These are phyloP conservation scores for Hymenopus coronatus DNA, from an alignment of 2,888 invertebrate genomes.

Conservation along the genomic window DNA sequence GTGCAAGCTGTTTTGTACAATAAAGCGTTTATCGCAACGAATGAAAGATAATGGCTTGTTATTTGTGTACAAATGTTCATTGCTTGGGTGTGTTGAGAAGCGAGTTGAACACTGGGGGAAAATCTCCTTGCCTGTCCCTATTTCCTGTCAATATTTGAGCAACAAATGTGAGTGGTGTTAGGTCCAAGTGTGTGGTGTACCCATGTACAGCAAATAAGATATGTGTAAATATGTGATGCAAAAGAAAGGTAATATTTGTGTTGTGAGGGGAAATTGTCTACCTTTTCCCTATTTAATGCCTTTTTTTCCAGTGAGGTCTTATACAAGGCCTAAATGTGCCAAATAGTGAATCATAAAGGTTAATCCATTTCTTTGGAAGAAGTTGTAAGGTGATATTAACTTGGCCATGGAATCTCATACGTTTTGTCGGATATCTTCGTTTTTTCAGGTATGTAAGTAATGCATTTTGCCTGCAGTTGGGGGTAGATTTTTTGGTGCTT, in stretches of 20 bases:
- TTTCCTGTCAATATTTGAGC: background rate
- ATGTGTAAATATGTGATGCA: background rate
- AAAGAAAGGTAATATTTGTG: background rate
- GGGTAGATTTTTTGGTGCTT: background rate
- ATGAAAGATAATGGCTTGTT: background rate
- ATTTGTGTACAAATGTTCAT: background rate
- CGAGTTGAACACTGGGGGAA: background rate
- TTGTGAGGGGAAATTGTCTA: background rate
- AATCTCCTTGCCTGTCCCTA: background rate
- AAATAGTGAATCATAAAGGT: background rate
- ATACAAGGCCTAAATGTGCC: background rate
- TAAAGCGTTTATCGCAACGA: background rate
- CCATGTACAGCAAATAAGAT: background rate
- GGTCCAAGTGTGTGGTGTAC: background rate
- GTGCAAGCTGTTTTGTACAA: constrained; percentile 12
- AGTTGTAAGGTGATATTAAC: background rate
- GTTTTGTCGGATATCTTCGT: background rate
- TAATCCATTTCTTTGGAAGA: background rate
- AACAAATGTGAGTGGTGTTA: background rate
- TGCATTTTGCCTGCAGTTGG: background rate
- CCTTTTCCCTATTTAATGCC: background rate
- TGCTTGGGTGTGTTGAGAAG: background rate
- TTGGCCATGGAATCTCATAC: background rate
- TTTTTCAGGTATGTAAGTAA: background rate
- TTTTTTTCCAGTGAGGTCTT: background rate